phyloP scores from a whole-genome alignment of 2,797 vertebrate species.

The Cygnus olor region DNA sequence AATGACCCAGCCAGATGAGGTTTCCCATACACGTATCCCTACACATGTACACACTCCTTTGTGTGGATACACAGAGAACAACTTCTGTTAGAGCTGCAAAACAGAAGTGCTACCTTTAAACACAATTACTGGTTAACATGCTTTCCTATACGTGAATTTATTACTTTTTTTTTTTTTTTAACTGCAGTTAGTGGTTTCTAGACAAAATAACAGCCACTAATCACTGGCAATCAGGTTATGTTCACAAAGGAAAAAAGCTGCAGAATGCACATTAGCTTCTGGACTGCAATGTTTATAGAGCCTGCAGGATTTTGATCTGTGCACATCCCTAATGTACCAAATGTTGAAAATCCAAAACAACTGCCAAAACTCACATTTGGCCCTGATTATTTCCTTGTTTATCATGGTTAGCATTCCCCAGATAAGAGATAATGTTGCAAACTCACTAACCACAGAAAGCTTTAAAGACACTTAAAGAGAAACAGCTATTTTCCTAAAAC shows the following conservation, averaged over 20 bases:
- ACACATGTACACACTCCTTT: rapidly evolving
- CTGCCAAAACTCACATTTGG: constrained; percentile 65
- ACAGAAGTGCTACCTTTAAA: neutral
- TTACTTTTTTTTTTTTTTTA: neutral
- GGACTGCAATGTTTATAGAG: constrained; percentile 12
- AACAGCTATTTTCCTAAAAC: neutral
- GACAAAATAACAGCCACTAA: neutral
- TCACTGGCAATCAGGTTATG: constrained; percentile 25
- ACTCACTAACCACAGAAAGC: constrained; percentile 41
- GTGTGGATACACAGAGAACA: neutral
- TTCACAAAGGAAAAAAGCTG: constrained; percentile 17
- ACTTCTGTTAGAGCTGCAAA: neutral
- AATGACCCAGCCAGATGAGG: neutral
- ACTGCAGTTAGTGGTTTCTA: constrained; percentile 6
- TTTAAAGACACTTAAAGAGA: constrained; percentile 18
- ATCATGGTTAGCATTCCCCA: constrained; percentile 56
- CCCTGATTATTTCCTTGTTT: constrained; percentile 66
- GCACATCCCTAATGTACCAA: constrained; percentile 2
- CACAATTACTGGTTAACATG: neutral
- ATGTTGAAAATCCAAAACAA: constrained; percentile 37
- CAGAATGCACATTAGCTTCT: neutral
- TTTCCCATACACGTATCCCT: neutral
- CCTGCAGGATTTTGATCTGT: constrained; percentile 29
- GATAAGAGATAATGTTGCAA: constrained; percentile 52
- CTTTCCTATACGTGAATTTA: neutral